Evolutionary conservation across 2,797 vertebrate species (phyloP), one percentile per base, ranked within the genome.

Genomic region (Monodelphis domestica): DNA sequence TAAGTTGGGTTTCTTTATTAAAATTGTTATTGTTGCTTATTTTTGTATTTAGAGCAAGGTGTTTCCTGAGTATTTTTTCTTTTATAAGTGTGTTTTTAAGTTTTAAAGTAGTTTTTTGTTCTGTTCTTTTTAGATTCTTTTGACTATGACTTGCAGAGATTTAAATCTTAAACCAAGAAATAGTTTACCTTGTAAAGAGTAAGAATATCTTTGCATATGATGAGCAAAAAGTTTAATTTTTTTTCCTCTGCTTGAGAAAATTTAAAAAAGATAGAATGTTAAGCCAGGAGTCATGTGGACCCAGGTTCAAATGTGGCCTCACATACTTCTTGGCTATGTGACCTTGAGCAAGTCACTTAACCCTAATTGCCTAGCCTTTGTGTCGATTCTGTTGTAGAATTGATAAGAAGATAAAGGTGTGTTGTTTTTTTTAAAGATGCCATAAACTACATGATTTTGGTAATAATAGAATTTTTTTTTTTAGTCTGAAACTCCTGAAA

Each of bases 401-500:
- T n/a, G n/a, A n/a, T n/a, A n/a, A n/a, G n/a, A n/a, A n/a, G n/a
- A n/a, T n/a, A n/a, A n/a, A n/a, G n/a, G n/a, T n/a, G n/a, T n/a
- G n/a, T n/a, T n/a, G n/a, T n/a, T n/a, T n/a, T n/a, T n/a, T n/a
- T n/a, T n/a, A 78, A 78, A 78, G n/a, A 78, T 45, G 38, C 45
- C 70, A 45, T 45, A 78, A 87, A 50, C 2, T 15, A 1, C 53
- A 21, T 70, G 38, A 3, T 10, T 1, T 9, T 28, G n/a, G 28
- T 14, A 91, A 30, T n/a, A 53, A n/a, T 89, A 7, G 2, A n/a
- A 12, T 3, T 52, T 4, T 14, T n/a, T 90, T 59, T 14, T 87
- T 88, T 90, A 56, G 33, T 90, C 54, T 57, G 55, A 52, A 57
- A 29, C 92, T 89, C 90, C 57, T n/a, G n/a, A n/a, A n/a, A n/a